Conservation (phyloP, 2,888 invertebrate genomes). For the Napeogenes inachia region DNA sequence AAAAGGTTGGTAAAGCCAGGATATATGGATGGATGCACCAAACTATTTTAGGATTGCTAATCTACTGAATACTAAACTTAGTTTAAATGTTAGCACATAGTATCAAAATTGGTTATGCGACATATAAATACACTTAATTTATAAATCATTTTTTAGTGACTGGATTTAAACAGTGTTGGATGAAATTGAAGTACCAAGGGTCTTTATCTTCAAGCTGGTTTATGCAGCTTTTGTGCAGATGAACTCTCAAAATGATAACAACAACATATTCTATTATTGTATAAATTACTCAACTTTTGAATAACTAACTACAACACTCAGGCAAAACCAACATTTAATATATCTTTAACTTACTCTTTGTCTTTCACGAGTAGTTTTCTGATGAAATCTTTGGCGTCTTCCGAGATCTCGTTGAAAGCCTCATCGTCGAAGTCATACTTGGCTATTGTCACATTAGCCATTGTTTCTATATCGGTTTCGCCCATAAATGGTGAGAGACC, state of each 20-base stretch:
- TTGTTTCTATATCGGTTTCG: slow-evolving; percentile 96
- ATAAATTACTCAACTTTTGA: slow-evolving; percentile 12
- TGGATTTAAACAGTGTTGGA: slow-evolving; percentile 59
- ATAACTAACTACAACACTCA: slow-evolving; percentile 6
- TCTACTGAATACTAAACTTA: slow-evolving; percentile 20
- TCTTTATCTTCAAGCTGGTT: slow-evolving; percentile 68
- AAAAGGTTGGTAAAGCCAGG: slow-evolving; percentile 11
- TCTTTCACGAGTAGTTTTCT: slow-evolving; percentile 93
- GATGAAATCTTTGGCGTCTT: slow-evolving; percentile 97
- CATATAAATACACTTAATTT: not conserved
- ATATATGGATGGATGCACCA: not conserved
- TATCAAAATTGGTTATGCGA: slow-evolving; percentile 14
- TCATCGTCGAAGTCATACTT: slow-evolving; percentile 99
- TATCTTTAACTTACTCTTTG: slow-evolving; percentile 83
- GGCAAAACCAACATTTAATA: slow-evolving; percentile 7
- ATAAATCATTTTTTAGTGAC: slow-evolving; percentile 26
- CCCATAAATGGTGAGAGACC: slow-evolving; percentile 99
- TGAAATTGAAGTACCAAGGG: slow-evolving; percentile 61
- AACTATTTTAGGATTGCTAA: slow-evolving; percentile 10
- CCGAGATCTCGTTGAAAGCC: slow-evolving; percentile 95
- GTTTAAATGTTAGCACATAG: slow-evolving; percentile 16
- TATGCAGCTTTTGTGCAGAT: slow-evolving; percentile 36
- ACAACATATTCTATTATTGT: not conserved
- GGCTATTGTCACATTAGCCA: slow-evolving; percentile 98
- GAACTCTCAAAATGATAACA: not conserved